Evolutionary conservation across 2,113 vertebrate genomes (phyloP).

Genomic region (Paraplagusia blochii): DNA sequence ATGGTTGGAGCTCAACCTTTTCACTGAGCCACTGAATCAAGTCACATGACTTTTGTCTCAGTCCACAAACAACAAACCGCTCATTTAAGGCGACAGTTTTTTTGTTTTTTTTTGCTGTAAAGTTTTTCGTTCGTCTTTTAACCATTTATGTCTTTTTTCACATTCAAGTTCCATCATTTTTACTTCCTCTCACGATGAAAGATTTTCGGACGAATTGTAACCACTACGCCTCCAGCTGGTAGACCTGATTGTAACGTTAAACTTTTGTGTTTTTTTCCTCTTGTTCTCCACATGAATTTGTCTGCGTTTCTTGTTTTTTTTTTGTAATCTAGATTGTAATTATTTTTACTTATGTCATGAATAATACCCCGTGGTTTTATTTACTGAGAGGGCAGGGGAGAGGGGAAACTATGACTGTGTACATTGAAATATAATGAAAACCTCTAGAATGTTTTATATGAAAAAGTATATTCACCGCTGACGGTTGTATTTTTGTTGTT

Average conservation of each 20-base stretch:
- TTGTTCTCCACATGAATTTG: constrained; percentile 12
- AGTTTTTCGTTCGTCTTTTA: too few relatives aligned
- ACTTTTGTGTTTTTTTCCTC: constrained; percentile 4
- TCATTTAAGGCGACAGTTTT: too few relatives aligned
- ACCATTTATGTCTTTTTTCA: too few relatives aligned
- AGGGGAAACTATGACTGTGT: constrained; percentile 50
- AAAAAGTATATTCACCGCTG: constrained; percentile 46
- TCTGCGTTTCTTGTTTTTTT: constrained; percentile 33
- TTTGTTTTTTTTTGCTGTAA: too few relatives aligned
- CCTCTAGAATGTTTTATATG: constrained; percentile 55
- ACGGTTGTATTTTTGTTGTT: constrained; percentile 40
- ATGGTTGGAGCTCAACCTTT: too few relatives aligned
- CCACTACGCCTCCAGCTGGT: constrained; percentile 72
- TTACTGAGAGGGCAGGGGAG: constrained; percentile 43
- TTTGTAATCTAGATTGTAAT: constrained; percentile 73
- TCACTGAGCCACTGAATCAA: too few relatives aligned
- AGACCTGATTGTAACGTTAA: constrained; percentile 54
- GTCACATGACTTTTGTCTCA: too few relatives aligned
- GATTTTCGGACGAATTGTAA: constrained; percentile 45
- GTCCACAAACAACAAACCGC: too few relatives aligned
- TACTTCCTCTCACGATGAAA: constrained; percentile 14
- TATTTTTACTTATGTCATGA: constrained; percentile 55
- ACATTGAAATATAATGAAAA: constrained; percentile 61
- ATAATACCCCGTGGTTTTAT: constrained; percentile 52
- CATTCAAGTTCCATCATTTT: neutral